These are phyloP conservation scores for Myopa tessellatipennis DNA, from an alignment of 2,888 invertebrate species.

Conservation along the genomic window DNA sequence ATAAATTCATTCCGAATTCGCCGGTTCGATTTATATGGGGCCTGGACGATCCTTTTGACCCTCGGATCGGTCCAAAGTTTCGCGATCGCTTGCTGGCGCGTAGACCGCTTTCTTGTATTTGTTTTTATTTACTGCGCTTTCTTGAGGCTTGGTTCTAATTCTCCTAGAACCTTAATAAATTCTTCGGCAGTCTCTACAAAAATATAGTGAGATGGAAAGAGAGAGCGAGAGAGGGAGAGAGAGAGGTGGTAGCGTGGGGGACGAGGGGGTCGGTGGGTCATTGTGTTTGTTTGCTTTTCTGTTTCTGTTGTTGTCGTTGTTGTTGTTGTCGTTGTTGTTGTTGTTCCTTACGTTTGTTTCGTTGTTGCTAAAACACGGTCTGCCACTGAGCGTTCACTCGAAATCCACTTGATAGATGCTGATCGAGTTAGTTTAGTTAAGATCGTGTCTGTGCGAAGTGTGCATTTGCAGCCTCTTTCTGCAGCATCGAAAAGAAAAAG, in stretches of 20 bases:
- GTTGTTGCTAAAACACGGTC: conserved; percentile 34
- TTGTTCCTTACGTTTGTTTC: not conserved
- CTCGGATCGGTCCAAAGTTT: conserved; percentile 1
- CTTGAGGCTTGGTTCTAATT: conserved; percentile 32
- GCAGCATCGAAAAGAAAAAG: not conserved
- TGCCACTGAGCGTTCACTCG: conserved; percentile 53
- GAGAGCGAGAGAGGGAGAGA: conserved; percentile 1
- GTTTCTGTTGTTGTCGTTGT: not conserved
- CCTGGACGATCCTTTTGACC: no score
- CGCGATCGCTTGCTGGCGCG: conserved; percentile 6
- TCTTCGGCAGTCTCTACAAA: conserved; percentile 13
- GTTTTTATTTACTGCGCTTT: conserved; percentile 30
- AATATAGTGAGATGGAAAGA: not conserved
- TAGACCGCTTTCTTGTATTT: conserved; percentile 10
- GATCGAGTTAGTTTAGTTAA: conserved; percentile 65
- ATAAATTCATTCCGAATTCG: not conserved
- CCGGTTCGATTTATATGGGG: not conserved
- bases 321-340: not conserved
- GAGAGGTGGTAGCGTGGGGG: conserved; percentile 33
- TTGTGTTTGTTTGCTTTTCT: conserved; percentile 29
- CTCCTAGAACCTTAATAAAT: conserved; percentile 38
- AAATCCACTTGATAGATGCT: conserved; percentile 62
- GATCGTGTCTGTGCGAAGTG: conserved; percentile 65
- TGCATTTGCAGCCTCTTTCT: not conserved
- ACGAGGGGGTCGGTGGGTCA: conserved; percentile 18